Evolutionary conservation across 2,113 vertebrate genomes (phyloP).

Genomic region (Sciurus niger): DNA sequence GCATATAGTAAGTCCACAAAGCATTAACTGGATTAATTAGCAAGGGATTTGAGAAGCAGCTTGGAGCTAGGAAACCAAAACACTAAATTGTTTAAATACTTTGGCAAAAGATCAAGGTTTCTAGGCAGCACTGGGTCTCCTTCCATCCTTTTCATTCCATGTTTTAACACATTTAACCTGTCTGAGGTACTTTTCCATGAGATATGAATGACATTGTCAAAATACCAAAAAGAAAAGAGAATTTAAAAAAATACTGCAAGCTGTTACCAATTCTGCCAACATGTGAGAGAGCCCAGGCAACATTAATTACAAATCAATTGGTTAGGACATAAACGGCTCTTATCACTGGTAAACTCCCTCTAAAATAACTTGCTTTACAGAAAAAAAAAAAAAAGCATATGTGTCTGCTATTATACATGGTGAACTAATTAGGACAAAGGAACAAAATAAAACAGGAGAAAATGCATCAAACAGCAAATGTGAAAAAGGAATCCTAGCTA

Average conservation of each 20-base stretch:
- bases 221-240: constrained; percentile 90
- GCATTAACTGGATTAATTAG: constrained; percentile 95
- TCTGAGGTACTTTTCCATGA: constrained; percentile 90
- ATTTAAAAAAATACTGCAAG: constrained; percentile 91
- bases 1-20: constrained; percentile 92
- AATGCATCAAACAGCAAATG: constrained; percentile 77
- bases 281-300: constrained; percentile 89
- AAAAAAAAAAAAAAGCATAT: constrained; percentile 75
- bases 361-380: constrained; percentile 87
- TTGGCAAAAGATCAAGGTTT: constrained; percentile 94
- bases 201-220: constrained; percentile 92
- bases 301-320: constrained; percentile 93
- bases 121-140: constrained; percentile 90
- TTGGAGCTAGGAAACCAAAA: constrained; percentile 93
- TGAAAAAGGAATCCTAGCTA: constrained; percentile 86
- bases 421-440: constrained; percentile 88
- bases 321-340: constrained; percentile 90
- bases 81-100: constrained; percentile 95
- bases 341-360: constrained; percentile 87
- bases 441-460: constrained; percentile 83
- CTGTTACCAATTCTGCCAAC: constrained; percentile 92
- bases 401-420: constrained; percentile 86
- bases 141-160: constrained; percentile 87
- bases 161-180: constrained; percentile 93
- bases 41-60: constrained; percentile 92